These are phyloP conservation scores for Zoanthus sociatus DNA, from an alignment of 92 coral and sea anemone genomes.

Conservation along the genomic window DNA sequence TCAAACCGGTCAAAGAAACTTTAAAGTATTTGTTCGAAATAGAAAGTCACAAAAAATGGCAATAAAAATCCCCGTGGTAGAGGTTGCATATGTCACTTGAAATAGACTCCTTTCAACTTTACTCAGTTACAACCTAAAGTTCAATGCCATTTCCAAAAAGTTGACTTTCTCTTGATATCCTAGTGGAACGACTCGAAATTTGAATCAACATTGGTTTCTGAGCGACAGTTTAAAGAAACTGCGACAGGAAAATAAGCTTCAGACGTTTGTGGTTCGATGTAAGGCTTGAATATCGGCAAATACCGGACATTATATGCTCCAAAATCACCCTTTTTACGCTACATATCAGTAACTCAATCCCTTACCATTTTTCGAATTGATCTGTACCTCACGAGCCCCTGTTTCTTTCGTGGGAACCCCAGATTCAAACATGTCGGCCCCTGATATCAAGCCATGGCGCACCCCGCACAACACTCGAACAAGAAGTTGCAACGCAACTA, in stretches of 20 bases:
- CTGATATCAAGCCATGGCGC: conserved; percentile 98
- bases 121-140: not conserved
- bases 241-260: not conserved
- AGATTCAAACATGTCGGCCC: conserved; percentile 89
- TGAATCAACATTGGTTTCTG: not conserved
- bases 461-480: conserved; percentile 75
- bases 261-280: not conserved
- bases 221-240: not conserved
- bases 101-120: not conserved
- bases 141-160: not conserved
- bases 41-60: no score
- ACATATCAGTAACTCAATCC: not conserved
- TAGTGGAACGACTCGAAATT: not conserved
- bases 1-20: no score
- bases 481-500: not conserved
- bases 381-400: conserved; percentile 19
- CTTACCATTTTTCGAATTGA: conserved; percentile 21
- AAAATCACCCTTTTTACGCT: not conserved
- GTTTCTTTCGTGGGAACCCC: conserved; percentile 90
- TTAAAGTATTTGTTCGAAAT: no score
- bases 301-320: not conserved
- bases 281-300: not conserved
- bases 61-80: no score
- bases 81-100: not conserved
- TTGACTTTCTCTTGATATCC: not conserved